Evolutionary conservation across 1,140 invertebrate genomes (phyloP), one percentile per base, ranked within the genome.

Genomic region (Drosophila tristis): DNA sequence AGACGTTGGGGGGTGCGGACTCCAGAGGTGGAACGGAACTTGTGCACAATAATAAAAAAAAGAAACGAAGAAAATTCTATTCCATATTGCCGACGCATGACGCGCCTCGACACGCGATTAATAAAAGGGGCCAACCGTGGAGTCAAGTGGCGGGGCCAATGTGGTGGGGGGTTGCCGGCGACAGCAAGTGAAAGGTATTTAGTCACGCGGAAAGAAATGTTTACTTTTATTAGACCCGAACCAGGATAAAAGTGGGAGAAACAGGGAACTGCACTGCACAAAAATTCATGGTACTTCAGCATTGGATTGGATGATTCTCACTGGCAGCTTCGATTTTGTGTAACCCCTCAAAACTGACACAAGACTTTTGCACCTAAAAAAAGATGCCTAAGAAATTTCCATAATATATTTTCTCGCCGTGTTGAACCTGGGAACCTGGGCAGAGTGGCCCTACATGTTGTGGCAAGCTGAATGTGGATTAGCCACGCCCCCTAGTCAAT

Each of bases 111-210:
- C 84, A 87, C 82, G 82, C 82, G 82, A 87, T 79, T 87, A 87
- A 82, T 87, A 78, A 85, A 71, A 65, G 57, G 53, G 60, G 66
- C 66, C 51, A 70, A 68, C 44, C 66, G 64, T 39, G 51, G 23
- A 71, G 67, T 71, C 67, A 71, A 70, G 67, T 70, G 67, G 8
- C 47, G 26, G n/a, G 62, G 49, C 42, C 47, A 63, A 11, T 29
- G 39, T 42, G 39, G 70, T 2, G 55, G 1, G 8, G 11, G 80
- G 72, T 77, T 73, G 43, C 70, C 54, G 49, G 64, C 72, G 82
- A 82, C 82, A 86, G 84, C 74, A 82, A 81, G 84, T 86, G 82
- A 87, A 86, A 86, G 82, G 82, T 86, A 86, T 86, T 86, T 86
- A 86, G 82, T 86, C 82, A 87, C 82, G 82, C 82, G 82, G 82